Conservation (phyloP, 1,140 invertebrate genomes). For the Aphidius ervi region DNA sequence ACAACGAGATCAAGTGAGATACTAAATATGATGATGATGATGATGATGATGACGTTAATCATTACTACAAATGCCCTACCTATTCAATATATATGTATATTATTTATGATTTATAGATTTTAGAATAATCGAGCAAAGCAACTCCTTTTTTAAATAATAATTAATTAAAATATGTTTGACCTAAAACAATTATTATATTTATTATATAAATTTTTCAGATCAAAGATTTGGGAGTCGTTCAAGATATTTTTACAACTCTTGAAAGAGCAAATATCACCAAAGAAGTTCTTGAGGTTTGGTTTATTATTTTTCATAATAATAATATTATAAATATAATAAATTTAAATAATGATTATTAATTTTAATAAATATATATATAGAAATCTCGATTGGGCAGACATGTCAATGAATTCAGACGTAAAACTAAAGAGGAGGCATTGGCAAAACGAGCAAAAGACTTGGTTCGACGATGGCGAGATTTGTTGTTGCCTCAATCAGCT, state of each 20-base stretch:
- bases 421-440: constrained; percentile 76
- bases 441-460: constrained; percentile 85
- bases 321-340: not conserved
- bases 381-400: constrained; percentile 86
- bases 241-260: constrained; percentile 87
- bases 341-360: not conserved
- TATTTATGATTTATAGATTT: no score
- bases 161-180: no score
- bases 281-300: constrained; percentile 84
- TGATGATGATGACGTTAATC: no score
- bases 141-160: no score
- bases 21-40: no score
- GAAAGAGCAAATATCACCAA: constrained; percentile 91
- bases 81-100: no score
- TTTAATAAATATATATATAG: constrained; percentile 48
- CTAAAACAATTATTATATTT: no score
- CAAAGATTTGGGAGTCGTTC: constrained; percentile 87
- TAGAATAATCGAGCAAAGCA: no score
- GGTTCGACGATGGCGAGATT: constrained; percentile 85
- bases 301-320: constrained; percentile 9
- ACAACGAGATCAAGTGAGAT: no score
- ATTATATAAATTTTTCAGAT: constrained; percentile 61
- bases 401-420: constrained; percentile 85
- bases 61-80: no score
- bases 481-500: constrained; percentile 56